phyloP scores from a whole-genome alignment of 2,797 vertebrate genomes.

The Salmo trutta region DNA sequence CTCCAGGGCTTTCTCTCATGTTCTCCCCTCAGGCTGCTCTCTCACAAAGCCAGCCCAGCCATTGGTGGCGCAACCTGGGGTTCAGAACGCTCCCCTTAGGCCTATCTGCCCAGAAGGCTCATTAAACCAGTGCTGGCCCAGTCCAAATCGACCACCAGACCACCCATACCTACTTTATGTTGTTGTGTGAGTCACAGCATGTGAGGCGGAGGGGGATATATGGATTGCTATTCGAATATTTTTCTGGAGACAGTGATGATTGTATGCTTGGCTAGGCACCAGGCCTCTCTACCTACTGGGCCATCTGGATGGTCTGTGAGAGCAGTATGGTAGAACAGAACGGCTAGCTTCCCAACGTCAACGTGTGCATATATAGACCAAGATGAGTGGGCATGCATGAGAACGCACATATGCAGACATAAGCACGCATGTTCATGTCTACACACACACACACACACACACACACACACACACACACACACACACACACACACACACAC shows the following conservation, averaged over 20 bases:
- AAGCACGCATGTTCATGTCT: background rate
- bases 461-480: constrained; percentile 15
- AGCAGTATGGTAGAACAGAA: constrained; percentile 12
- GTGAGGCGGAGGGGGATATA: background rate
- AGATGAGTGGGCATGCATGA: background rate
- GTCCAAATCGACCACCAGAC: constrained; percentile 23
- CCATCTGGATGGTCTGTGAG: constrained; percentile 44
- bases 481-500: constrained; percentile 11
- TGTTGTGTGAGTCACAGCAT: background rate
- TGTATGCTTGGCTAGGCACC: constrained; percentile 36
- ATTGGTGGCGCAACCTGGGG: background rate
- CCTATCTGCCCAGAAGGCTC: constrained; percentile 28
- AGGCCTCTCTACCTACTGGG: constrained; percentile 47
- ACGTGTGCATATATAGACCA: constrained; percentile 14
- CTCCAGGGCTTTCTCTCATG: background rate
- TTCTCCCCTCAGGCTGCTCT: constrained; percentile 7
- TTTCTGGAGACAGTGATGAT: constrained; percentile 54
- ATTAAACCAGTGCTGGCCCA: constrained; percentile 35
- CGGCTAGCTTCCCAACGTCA: background rate
- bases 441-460: constrained; percentile 4
- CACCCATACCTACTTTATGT: constrained; percentile 22
- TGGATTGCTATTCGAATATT: constrained; percentile 44
- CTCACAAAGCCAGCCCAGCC: constrained; percentile 9
- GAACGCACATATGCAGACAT: constrained; percentile 5
- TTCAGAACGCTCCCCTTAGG: background rate